Conservation (phyloP, 2,797 vertebrate species). For the Muraenolepis orangiensis region DNA sequence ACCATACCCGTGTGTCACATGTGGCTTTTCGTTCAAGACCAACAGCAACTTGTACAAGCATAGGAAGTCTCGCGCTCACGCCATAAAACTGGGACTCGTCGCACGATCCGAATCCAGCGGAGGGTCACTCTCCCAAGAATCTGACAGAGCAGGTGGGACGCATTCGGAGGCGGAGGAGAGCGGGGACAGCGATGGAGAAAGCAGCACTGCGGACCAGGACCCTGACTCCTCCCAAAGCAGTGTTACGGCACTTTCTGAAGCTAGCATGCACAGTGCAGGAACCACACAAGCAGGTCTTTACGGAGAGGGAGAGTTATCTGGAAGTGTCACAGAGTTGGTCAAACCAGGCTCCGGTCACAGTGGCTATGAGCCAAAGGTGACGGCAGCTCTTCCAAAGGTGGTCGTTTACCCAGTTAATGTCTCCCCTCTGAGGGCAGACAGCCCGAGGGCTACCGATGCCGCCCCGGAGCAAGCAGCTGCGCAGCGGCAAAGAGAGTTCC, state of each 20-base stretch:
- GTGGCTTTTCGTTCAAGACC: constrained; percentile 98
- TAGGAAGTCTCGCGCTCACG: constrained; percentile 97
- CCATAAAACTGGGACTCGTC: constrained; percentile 92
- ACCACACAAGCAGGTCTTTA: constrained; percentile 64
- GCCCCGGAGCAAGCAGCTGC: constrained; percentile 78
- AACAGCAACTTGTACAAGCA: constrained; percentile 99
- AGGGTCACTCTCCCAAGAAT: constrained; percentile 88
- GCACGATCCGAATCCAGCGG: constrained; percentile 84
- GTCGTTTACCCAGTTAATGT: constrained; percentile 90
- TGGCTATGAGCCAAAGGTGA: constrained; percentile 76
- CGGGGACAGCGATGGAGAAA: constrained; percentile 92
- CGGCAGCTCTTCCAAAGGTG: constrained; percentile 87
- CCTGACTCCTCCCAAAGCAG: constrained; percentile 80
- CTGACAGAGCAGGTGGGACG: constrained; percentile 84
- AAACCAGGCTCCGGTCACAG: constrained; percentile 70
- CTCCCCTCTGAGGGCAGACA: constrained; percentile 85
- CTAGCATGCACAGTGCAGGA: constrained; percentile 69
- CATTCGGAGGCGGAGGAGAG: constrained; percentile 94
- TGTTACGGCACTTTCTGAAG: constrained; percentile 72
- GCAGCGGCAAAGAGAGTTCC: constrained; percentile 84
- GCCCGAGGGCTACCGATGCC: constrained; percentile 80
- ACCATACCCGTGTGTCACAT: constrained; percentile 94
- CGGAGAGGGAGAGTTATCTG: constrained; percentile 59
- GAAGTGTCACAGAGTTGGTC: constrained; percentile 46
- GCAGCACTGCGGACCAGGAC: constrained; percentile 80